Evolutionary conservation across 2,113 vertebrate genomes (phyloP).

Genomic region (Laterallus jamaicensis): DNA sequence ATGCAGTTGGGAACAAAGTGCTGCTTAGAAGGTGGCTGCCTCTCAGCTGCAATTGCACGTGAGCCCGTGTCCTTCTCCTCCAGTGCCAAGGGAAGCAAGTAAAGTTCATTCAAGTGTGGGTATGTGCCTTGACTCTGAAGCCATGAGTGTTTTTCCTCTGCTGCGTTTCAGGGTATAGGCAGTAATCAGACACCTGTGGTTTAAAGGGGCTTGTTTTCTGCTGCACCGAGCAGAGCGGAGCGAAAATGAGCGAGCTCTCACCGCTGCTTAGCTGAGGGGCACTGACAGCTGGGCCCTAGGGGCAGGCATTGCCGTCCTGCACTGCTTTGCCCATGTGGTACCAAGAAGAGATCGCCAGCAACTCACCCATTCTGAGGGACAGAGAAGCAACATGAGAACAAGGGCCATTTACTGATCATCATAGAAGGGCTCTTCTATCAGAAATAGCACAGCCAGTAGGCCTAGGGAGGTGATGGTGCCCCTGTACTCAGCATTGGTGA

Average conservation of each 20-base stretch:
- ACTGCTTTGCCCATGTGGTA: neutral
- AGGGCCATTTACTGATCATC: neutral
- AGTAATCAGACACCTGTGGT: neutral
- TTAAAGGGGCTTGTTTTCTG: conserved; percentile 36
- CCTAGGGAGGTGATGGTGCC: too few relatives aligned
- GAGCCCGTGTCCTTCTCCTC: neutral
- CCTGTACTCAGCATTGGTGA: too few relatives aligned
- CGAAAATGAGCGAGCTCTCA: neutral
- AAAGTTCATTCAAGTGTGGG: neutral
- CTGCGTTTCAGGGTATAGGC: neutral
- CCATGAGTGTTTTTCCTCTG: neutral
- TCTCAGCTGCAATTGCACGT: neutral
- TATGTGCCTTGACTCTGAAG: neutral
- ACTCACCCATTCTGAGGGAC: neutral
- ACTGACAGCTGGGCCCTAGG: neutral
- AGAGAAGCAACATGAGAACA: neutral
- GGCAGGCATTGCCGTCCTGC: neutral
- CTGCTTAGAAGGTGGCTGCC: neutral
- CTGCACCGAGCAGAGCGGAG: neutral
- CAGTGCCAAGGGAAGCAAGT: conserved; percentile 5
- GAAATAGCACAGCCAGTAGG: too few relatives aligned
- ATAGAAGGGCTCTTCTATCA: neutral
- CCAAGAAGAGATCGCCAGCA: neutral
- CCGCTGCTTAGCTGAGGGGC: neutral
- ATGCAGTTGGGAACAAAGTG: neutral